These are phyloP conservation scores for Odontamblyopus rebecca DNA, from an alignment of 2,797 vertebrate genomes.

Conservation along the genomic window DNA sequence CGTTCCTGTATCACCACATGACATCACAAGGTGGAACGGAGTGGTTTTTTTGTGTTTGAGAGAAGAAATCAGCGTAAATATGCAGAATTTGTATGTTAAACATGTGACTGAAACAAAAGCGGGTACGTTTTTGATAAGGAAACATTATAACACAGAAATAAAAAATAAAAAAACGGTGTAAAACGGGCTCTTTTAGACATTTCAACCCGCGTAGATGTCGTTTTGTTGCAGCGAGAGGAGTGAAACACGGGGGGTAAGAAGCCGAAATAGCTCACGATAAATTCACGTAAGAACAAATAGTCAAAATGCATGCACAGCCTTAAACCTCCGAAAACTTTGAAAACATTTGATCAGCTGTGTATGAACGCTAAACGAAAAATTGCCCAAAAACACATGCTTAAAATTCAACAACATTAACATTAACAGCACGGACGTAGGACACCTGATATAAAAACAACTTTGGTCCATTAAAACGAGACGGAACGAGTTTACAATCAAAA, in stretches of 20 bases:
- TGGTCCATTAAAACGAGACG: conserved; percentile 98
- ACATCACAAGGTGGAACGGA: no score
- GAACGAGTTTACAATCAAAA: conserved; percentile 94
- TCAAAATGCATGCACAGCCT: conserved; percentile 92
- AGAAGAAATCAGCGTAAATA: no score
- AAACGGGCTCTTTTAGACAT: no score
- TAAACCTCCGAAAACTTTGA: conserved; percentile 72
- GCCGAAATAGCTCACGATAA: conserved; percentile 78
- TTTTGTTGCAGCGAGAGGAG: conserved; percentile 55
- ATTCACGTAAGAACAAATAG: conserved; percentile 79
- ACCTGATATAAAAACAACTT: conserved; percentile 87
- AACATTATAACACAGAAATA: no score
- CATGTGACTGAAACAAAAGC: no score
- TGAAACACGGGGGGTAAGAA: conserved; percentile 77
- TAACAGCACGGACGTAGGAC: conserved; percentile 76
- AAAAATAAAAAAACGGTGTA: background rate
- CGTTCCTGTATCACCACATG: no score
- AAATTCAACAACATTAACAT: conserved; percentile 81
- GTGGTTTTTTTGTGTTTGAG: no score
- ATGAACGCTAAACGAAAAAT: conserved; percentile 67
- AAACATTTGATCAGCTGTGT: conserved; percentile 79
- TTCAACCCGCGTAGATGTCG: background rate
- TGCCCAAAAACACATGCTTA: conserved; percentile 82
- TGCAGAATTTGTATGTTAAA: no score
- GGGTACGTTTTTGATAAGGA: no score